Base-by-base conservation (phyloP, 2,888 invertebrate species). In the Rugalucina vietnamica region DNA sequence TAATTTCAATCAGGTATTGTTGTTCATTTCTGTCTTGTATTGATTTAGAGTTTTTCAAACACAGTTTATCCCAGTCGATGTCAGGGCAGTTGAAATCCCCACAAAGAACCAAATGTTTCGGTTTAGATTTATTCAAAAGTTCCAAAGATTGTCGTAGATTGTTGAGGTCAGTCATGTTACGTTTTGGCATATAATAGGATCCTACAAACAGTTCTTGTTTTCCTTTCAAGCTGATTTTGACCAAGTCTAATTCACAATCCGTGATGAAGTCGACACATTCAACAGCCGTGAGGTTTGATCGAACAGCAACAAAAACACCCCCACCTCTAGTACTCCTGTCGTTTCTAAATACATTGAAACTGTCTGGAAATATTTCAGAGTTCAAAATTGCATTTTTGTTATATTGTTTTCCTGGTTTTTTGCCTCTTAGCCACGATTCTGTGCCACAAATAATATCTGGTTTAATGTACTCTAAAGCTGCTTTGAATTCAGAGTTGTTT, bases 231-330 rank as follows among this genome's bases (percentile, higher is more conserved):
- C 69, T 49, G 27, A 82, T 78, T 75, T 78, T 82, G 18, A 39
- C 78, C 2, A 50, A 29, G 74, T 78, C 57, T 18, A 79, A 43
- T 57, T 82, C 82, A 57, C 82, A 82, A 50, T 82, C 71, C 21
- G 79, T 69, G 14, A 82, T 73, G n/a, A 78, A 69, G 18, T 82
- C 78, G 37, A 82, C 49, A 69, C 76, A 81, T 50, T 81, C 81
- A 4, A 76, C n/a, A 5, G 81, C 54, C 57, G 65, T 76, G 3
- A 72, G 65, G 27, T 75, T 75, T 54, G 60, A 34, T 29, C 29
- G 32, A 49, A 77, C 65, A 10, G 71, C 76, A 24, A 77, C 32
- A n/a, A 77, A 77, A 29, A 77, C 76, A 24, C 76, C 77, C 4
- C 81, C 81, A n/a, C 81, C 73, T 43, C 71, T 69, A 57, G 76